Conservation (phyloP, 1,140 invertebrate genomes). For the Paramacrobiotus metropolitanus region DNA sequence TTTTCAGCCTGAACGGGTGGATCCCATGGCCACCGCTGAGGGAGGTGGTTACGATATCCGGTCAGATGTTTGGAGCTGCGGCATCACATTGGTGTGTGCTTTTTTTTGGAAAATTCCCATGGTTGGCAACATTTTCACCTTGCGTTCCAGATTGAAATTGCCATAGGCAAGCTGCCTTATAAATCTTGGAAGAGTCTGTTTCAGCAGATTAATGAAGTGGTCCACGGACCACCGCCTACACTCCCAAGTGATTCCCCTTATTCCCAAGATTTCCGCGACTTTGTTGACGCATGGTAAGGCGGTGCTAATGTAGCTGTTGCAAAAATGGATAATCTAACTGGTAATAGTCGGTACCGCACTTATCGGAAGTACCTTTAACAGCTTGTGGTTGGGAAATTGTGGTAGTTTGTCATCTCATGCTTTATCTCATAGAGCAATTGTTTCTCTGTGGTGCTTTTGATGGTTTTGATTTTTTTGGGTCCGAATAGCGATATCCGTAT, state of each 20-base stretch:
- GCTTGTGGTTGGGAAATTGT: no score
- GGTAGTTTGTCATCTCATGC: no score
- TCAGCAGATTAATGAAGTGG: slow-evolving; percentile 83
- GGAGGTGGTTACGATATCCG: slow-evolving; percentile 50
- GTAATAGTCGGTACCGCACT: no score
- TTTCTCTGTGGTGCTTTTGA: no score
- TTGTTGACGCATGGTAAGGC: no score
- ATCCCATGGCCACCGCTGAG: slow-evolving; percentile 39
- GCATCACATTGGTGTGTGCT: slow-evolving; percentile 27
- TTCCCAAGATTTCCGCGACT: not conserved
- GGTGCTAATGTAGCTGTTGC: no score
- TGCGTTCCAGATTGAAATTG: slow-evolving; percentile 65
- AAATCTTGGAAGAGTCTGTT: slow-evolving; percentile 83
- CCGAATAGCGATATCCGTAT: no score
- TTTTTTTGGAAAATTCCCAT: not conserved
- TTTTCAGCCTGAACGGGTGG: slow-evolving; percentile 72
- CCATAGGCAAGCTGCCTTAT: slow-evolving; percentile 79
- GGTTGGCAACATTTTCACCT: slow-evolving; percentile 27
- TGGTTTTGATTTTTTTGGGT: no score
- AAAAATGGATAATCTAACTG: no score
- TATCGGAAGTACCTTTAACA: no score
- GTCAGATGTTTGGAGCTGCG: slow-evolving; percentile 82
- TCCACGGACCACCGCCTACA: slow-evolving; percentile 72
- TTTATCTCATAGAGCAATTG: no score
- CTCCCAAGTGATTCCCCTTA: slow-evolving; percentile 27